Evolutionary conservation across 2,113 vertebrate genomes (phyloP), one percentile per base, ranked within the genome.

Genomic region (Burhinus bistriatus): DNA sequence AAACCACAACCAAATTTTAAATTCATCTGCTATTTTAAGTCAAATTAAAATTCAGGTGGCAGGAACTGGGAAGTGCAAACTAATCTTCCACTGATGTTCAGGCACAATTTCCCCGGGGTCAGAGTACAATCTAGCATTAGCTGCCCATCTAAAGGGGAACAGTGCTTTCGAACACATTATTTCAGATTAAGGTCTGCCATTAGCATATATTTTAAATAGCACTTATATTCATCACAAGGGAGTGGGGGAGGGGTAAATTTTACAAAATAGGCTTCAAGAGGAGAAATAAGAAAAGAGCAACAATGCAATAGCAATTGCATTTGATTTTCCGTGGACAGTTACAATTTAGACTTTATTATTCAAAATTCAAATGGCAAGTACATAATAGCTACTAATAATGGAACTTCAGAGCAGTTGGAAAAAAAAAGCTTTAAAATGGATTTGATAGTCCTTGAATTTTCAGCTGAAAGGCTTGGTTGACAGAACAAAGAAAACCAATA

Each of bases 261-360:
- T 70, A 78, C 55, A 54, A 86, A 90, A 81, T 25, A 36, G 40
- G 34, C 42, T 93, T 80, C 66, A 54, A 51, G 5, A 57, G 61
- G 12, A 76, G 18, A 57, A 69, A 65, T 75, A 65, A 76, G 38
- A 54, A 58, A 71, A 66, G 49, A 55, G 23, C 15, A 62, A 44
- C 13, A 91, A 69, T 42, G 54, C 36, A 49, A 55, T 4, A 85
- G 69, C 57, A 75, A 90, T 77, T 89, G 65, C 34, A 52, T 76
- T 61, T 69, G 54, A 87, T 80, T 70, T 90, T 65, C 62, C 85
- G 25, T 32, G 82, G 87, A 77, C 34, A 57, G 93, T 77, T 95
- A 57, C 87, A 54, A 85, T 85, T 89, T 65, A 51, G 87, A 29
- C 9, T 92, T 94, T 17, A 52, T 84, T 79, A 91, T 93, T 85